These are phyloP conservation scores for Pycnonotus jocosus DNA, from an alignment of 2,113 vertebrate species.

Conservation along the genomic window DNA sequence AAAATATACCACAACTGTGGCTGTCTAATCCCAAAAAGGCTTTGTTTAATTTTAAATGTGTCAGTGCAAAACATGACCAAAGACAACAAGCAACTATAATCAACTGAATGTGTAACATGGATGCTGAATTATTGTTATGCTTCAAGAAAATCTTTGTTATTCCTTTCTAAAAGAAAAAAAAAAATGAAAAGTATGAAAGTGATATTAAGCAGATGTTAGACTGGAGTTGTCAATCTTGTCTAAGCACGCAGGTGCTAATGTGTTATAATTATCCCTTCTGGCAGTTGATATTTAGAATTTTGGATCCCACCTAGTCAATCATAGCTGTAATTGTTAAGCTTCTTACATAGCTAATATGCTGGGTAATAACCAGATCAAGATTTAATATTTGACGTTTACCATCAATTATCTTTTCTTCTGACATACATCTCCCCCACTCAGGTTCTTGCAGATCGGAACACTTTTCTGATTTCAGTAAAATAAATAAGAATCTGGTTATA, in stretches of 20 bases:
- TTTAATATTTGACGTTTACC: constrained; percentile 81
- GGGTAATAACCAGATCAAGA: constrained; percentile 81
- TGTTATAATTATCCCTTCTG: constrained; percentile 83
- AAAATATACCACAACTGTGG: constrained; percentile 15
- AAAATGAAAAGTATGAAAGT: constrained; percentile 71
- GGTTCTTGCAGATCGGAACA: constrained; percentile 62
- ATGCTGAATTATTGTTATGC: constrained; percentile 68
- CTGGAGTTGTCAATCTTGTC: constrained; percentile 78
- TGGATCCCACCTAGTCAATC: constrained; percentile 85
- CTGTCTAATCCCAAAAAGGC: constrained; percentile 41
- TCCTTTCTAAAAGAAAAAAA: constrained; percentile 64
- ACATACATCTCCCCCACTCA: constrained; percentile 58
- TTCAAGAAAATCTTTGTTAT: constrained; percentile 67
- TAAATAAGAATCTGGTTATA: constrained; percentile 35
- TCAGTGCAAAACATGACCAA: constrained; percentile 63
- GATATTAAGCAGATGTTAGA: constrained; percentile 79
- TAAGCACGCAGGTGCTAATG: constrained; percentile 82
- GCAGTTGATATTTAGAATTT: constrained; percentile 81
- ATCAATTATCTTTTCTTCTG: constrained; percentile 75
- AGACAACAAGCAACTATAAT: constrained; percentile 52
- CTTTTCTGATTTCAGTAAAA: constrained; percentile 49
- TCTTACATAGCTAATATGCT: constrained; percentile 76
- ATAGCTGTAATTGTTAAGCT: constrained; percentile 82
- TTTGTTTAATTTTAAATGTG: constrained; percentile 42
- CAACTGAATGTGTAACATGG: constrained; percentile 51